These are phyloP conservation scores for Drosophila limbata DNA, from an alignment of 2,888 invertebrate genomes.

Conservation along the genomic window DNA sequence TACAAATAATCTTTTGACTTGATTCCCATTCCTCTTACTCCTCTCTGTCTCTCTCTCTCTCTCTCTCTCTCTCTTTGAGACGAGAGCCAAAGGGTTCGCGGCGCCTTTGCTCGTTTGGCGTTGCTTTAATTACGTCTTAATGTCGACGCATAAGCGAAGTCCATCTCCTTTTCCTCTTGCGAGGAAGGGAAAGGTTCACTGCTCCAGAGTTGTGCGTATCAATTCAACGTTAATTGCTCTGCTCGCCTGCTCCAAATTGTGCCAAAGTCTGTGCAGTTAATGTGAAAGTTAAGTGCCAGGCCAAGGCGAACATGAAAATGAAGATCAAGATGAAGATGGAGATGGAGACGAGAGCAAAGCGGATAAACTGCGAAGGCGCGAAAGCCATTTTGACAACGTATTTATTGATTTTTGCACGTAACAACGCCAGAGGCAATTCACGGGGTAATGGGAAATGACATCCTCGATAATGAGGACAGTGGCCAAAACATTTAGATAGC, in stretches of 20 bases:
- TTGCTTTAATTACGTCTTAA: conserved; percentile 81
- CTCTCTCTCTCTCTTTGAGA: not conserved
- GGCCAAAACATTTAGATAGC: conserved; percentile 7
- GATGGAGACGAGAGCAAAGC: conserved; percentile 30
- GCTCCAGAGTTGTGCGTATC: conserved; percentile 71
- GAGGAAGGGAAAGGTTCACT: conserved; percentile 64
- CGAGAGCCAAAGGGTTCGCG: conserved; percentile 42
- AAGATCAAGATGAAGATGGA: not conserved
- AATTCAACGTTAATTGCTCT: conserved; percentile 78
- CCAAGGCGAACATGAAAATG: conserved; percentile 1
- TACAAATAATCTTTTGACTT: conserved; percentile 81
- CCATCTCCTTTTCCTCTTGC: conserved; percentile 8
- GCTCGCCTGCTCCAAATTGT: conserved; percentile 59
- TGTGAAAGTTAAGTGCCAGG: conserved; percentile 57
- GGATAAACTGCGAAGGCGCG: conserved; percentile 70
- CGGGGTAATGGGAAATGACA: not conserved
- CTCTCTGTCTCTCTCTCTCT: not conserved
- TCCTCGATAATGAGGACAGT: conserved; percentile 41
- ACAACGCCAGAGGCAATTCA: conserved; percentile 25
- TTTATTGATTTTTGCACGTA: conserved; percentile 70
- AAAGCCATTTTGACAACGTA: conserved; percentile 68
- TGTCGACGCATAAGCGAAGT: conserved; percentile 64
- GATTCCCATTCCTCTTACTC: not conserved
- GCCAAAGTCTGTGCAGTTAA: conserved; percentile 59
- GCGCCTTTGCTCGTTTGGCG: conserved; percentile 56